Evolutionary conservation across 2,888 invertebrate genomes (phyloP).

Genomic region (Subacronicta megacephala): DNA sequence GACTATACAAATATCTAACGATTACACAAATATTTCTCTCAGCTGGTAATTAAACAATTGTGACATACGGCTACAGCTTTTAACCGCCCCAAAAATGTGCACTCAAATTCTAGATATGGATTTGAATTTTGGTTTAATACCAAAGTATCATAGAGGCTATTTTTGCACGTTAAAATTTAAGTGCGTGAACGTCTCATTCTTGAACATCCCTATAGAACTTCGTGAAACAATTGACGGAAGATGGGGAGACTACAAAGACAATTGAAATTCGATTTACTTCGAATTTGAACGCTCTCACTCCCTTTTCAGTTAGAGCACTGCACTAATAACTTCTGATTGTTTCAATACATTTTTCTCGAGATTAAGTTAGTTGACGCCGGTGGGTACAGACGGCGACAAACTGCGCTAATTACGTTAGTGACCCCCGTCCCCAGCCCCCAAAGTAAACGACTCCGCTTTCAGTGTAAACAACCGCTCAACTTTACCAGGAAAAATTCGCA

Average conservation of each 20-base stretch:
- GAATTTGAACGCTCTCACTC: constrained; percentile 52
- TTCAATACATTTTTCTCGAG: constrained; percentile 70
- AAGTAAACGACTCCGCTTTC: constrained; percentile 87
- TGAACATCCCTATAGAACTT: constrained; percentile 47
- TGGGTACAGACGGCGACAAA: constrained; percentile 72
- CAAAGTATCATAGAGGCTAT: constrained; percentile 22
- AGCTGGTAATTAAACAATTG: no score
- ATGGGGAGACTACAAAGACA: constrained; percentile 53
- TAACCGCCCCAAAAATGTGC: no score
- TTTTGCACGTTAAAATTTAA: constrained; percentile 39
- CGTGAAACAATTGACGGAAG: constrained; percentile 50
- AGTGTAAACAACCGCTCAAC: constrained; percentile 85
- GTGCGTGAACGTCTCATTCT: constrained; percentile 35
- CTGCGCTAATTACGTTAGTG: constrained; percentile 85
- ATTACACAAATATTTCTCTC: no score
- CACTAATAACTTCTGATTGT: constrained; percentile 68
- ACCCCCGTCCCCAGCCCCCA: constrained; percentile 68
- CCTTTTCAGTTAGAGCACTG: constrained; percentile 55
- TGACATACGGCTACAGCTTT: no score
- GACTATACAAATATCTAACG: no score
- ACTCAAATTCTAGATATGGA: no score
- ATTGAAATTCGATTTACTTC: constrained; percentile 58
- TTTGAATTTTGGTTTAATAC: no score
- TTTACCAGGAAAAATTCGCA: constrained; percentile 85
- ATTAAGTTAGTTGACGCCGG: constrained; percentile 72